These are phyloP conservation scores for Harpagifer antarcticus DNA, from an alignment of 2,797 vertebrate genomes.

Conservation along the genomic window DNA sequence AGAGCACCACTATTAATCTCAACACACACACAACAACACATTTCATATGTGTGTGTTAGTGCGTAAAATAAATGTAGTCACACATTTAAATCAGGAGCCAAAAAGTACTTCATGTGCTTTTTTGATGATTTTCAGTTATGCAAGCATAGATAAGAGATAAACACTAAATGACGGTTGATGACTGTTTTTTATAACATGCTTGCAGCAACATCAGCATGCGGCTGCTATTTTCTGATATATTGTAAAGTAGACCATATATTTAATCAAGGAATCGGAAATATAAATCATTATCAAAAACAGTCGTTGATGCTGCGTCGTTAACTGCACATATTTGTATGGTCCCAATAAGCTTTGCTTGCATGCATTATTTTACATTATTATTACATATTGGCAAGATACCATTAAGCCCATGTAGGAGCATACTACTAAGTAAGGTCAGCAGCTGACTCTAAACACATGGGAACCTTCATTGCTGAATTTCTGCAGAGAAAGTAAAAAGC, in stretches of 20 bases:
- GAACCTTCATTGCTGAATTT: too few species aligned
- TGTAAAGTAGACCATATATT: neutral
- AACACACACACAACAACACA: constrained; percentile 12
- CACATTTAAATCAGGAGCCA: constrained; percentile 19
- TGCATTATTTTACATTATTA: neutral
- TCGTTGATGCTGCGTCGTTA: neutral
- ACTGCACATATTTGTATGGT: too few species aligned
- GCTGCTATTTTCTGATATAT: neutral
- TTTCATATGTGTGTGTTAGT: constrained; percentile 2
- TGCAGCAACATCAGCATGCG: constrained; percentile 23
- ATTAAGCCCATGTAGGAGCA: neutral
- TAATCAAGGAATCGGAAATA: neutral
- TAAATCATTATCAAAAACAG: neutral
- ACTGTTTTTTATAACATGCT: constrained; percentile 39
- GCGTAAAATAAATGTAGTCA: constrained; percentile 3
- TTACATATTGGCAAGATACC: neutral
- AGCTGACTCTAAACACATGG: neutral
- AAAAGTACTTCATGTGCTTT: constrained; percentile 26
- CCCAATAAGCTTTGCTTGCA: neutral
- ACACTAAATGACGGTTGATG: constrained; percentile 47
- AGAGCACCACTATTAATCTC: constrained; percentile 41
- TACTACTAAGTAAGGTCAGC: neutral
- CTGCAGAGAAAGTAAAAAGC: neutral
- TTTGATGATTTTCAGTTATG: constrained; percentile 43
- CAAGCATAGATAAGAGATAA: constrained; percentile 45